Evolutionary conservation across 1,140 invertebrate genomes (phyloP).

Genomic region (Megathymus violae): DNA sequence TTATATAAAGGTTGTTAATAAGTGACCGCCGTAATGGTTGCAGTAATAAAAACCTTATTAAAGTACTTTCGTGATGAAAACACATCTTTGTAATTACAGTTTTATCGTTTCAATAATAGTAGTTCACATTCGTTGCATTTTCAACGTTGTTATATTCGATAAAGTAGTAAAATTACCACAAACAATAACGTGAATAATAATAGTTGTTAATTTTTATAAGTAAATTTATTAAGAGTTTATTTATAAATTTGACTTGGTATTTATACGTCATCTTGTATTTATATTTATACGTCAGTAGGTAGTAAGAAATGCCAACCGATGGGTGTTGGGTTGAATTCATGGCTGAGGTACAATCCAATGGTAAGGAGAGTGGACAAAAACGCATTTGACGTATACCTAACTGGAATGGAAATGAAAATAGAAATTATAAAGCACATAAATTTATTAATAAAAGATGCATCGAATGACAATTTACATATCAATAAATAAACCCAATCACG

Average conservation of each 20-base stretch:
- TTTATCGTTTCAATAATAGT: slow-evolving; percentile 18
- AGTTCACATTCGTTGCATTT: slow-evolving; percentile 6
- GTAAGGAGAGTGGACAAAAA: too few species aligned
- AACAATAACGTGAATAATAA: not conserved
- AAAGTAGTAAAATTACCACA: not conserved
- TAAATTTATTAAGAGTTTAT: not conserved
- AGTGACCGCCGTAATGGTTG: not conserved
- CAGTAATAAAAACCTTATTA: slow-evolving; percentile 7
- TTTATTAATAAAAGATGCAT: too few species aligned
- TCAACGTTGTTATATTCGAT: slow-evolving; percentile 9
- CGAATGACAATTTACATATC: too few species aligned
- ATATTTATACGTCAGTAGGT: too few species aligned
- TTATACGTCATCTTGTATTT: too few species aligned
- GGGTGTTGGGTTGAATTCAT: too few species aligned
- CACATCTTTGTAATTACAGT: slow-evolving; percentile 13
- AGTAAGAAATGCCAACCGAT: too few species aligned
- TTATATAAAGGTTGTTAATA: not conserved
- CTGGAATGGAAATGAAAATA: too few species aligned
- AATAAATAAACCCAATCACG: not conserved
- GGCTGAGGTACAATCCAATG: too few species aligned
- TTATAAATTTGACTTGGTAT: too few species aligned
- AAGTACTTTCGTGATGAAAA: slow-evolving; percentile 11
- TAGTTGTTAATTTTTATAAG: not conserved
- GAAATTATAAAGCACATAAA: too few species aligned
- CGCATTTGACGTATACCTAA: too few species aligned